A percentile compares a stretch with the other conserved stretches of the same genome.
phyloP scores from a whole-genome alignment of 2,888 invertebrate species.

The Diplolepis rosae region DNA sequence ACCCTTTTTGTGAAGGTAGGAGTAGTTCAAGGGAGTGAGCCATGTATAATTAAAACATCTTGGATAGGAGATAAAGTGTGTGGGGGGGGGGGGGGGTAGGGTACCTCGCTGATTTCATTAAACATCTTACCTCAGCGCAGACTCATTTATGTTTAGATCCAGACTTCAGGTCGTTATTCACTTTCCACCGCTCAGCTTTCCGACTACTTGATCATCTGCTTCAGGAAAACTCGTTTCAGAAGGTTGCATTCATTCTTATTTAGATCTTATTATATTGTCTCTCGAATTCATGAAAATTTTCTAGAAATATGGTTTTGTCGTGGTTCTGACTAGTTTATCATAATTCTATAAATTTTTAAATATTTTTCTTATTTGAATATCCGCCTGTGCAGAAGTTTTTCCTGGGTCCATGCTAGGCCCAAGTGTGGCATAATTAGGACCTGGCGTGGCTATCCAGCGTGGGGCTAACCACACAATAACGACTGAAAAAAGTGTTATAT shows the following conservation, averaged over 20 bases:
- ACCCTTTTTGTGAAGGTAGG: constrained; percentile 46
- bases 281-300: no score
- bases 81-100: constrained; percentile 43
- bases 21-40: constrained; percentile 47
- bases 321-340: no score
- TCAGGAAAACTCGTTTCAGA: background rate
- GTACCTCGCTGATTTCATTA: constrained; percentile 61
- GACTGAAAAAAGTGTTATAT: no score
- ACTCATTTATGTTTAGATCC: constrained; percentile 56
- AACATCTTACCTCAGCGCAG: constrained; percentile 58
- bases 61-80: constrained; percentile 39
- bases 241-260: background rate
- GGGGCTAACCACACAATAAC: no score
- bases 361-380: no score
- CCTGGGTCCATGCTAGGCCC: no score
- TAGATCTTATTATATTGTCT: background rate
- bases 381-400: no score
- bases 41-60: constrained; percentile 62
- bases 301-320: no score
- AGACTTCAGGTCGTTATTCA: constrained; percentile 45
- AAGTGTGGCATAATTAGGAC: no score
- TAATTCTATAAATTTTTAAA: no score
- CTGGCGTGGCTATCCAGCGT: no score
- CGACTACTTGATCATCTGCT: background rate
- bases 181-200: constrained; percentile 34